Base-by-base conservation (phyloP, 2,797 vertebrate species). In the Peromyscus eremicus region DNA sequence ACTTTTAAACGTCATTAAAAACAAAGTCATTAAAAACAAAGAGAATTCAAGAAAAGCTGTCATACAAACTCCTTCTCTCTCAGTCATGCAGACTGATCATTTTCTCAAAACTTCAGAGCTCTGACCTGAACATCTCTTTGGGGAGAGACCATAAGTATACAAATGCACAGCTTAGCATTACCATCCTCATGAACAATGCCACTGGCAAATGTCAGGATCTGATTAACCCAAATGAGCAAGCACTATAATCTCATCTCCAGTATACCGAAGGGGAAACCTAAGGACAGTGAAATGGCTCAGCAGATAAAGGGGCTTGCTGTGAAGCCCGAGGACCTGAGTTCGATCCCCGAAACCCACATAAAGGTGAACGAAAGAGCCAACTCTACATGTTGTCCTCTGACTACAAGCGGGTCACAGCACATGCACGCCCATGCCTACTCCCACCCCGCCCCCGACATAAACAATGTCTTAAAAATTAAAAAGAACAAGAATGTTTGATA, bases 1-100 rank as follows among this genome's bases (percentile, higher is more conserved):
- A 89, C 86, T 70, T 91, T 94, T 79, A 49, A 91, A 66, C 34
- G n/a, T 87, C 52, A 29, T 43, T 87, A 60, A 52, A 89, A 93
- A 68, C 71, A 17, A 92, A 76, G 89, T 87, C 52, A 29, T 43
- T 87, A 60, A 52, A 89, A 93, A 68, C 71, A 17, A 92, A 76
- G 89, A 46, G 43, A 34, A 86, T 52, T 29, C 55, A 12, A 32
- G 40, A 70, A 94, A 82, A 79, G 76, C 49, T 76, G 21, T 49
- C n/a, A 75, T 5, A 49, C 19, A 76, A 52, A 75, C 60, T 77
- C 32, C 57, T 96, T 52, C 7, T 83, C 75, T 46, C 25, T 57
- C n/a, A 60, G 2, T 40, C 86, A 57, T 73, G 89, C 62, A 80
- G 49, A 62, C 3, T 25, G 49, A 52, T 52, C 73, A 66, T 37